Base-by-base conservation (phyloP, 2,797 vertebrate genomes). In the Gastrophryne carolinensis region DNA sequence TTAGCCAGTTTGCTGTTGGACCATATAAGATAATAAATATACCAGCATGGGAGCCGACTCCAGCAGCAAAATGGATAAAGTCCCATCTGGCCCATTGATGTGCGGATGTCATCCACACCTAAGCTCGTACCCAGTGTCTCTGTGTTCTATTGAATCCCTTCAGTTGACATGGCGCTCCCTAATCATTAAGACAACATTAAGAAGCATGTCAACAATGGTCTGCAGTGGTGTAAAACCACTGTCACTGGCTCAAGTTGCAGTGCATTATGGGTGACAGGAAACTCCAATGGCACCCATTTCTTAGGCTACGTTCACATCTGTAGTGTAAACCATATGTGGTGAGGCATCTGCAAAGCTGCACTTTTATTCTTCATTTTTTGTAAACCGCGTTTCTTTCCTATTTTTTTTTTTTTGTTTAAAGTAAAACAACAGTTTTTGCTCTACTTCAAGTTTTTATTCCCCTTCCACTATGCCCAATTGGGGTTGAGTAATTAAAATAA, bases 211-310 rank as follows among this genome's bases (percentile, higher is more conserved):
- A 56, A 68, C 17, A 11, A 44, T 70, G 71, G 37, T 39, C 54
- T 53, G 23, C 44, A 71, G 67, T 34, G n/a, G 58, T 72, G n/a
- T 34, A 23, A 50, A 11, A 65, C 68, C 37, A 50, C 29, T 57
- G 39, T 53, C n/a, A 34, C 75, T 77, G 67, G 67, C 67, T 71
- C 60, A 50, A 64, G 61, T 72, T 65, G 60, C 60, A 72, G 65
- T 72, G 35, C 34, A 69, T 76, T 70, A 24, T 62, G 65, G 53
- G 50, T 78, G 65, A 50, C 60, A 2, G 58, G 29, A 58, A 10
- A 1, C 12, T 0, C 47, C 30, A 12, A 23, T 21, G 53, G 30
- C 24, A 63, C 50, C 54, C 21, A 73, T 41, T 26, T 24, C 50
- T 58, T n/a, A n/a, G n/a, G n/a, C n/a, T n/a, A n/a, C n/a, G n/a